Conservation (phyloP, 2,113 vertebrate species). For the Lamprologus ornatipinnis region DNA sequence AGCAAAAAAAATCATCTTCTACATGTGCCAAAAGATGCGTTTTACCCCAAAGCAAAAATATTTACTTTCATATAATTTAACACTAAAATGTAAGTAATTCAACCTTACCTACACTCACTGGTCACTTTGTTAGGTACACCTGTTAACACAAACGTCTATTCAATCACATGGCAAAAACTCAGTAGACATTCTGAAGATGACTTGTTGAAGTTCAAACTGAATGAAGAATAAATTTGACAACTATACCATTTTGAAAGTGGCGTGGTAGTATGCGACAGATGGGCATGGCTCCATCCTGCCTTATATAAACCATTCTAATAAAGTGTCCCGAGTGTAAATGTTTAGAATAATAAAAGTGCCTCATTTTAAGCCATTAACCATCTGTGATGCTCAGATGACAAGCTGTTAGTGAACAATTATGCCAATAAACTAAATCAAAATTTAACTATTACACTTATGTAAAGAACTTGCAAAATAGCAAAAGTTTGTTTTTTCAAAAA, state of each 20-base stretch:
- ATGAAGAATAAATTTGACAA: neutral
- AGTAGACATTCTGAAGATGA: neutral
- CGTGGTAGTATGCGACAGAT: fast-evolving
- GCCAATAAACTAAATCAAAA: neutral
- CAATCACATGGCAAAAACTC: neutral
- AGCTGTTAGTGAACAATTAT: neutral
- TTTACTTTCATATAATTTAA: no score
- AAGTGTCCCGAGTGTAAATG: neutral
- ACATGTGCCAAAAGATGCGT: neutral
- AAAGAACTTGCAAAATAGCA: neutral
- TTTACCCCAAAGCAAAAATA: neutral
- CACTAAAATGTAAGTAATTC: no score
- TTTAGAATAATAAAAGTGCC: neutral
- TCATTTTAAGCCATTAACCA: neutral
- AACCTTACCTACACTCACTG: neutral
- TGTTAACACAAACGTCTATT: neutral
- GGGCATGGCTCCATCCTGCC: neutral
- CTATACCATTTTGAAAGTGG: neutral
- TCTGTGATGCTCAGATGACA: neutral
- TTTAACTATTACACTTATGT: neutral
- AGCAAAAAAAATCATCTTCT: neutral
- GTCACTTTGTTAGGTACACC: neutral
- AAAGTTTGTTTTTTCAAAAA: neutral
- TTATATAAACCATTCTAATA: neutral
- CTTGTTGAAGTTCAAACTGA: neutral